phyloP scores from a whole-genome alignment of 2,888 invertebrate species.

The Mycalesis mineus region DNA sequence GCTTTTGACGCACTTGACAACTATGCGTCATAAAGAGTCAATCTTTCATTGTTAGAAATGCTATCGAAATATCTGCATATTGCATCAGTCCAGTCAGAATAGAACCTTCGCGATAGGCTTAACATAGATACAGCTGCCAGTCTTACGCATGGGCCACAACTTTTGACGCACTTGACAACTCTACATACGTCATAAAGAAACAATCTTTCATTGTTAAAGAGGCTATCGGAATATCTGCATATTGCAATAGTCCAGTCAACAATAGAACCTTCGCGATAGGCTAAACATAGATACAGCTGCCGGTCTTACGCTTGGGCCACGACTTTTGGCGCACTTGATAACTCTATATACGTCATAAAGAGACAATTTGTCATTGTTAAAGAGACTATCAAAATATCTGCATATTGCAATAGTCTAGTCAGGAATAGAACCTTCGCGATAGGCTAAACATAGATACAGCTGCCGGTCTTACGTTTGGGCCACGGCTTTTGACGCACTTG shows the following conservation, averaged over 20 bases:
- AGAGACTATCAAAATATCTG: conserved; percentile 21
- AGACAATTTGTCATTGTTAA: conserved; percentile 10
- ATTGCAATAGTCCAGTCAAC: conserved; percentile 20
- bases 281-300: conserved; percentile 27
- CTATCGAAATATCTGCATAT: conserved; percentile 26
- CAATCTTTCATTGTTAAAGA: conserved; percentile 9
- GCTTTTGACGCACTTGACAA: too few species aligned
- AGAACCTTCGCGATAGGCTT: conserved; percentile 26
- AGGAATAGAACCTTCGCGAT: conserved; percentile 26
- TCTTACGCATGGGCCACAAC: too few species aligned
- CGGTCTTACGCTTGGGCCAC: background rate
- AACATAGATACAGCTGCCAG: conserved; percentile 25
- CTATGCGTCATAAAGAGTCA: too few species aligned
- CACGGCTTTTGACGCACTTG: too few species aligned
- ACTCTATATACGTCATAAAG: too few species aligned
- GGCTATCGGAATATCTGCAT: conserved; percentile 25
- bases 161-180: too few species aligned
- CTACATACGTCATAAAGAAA: too few species aligned
- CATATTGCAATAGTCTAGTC: conserved; percentile 23
- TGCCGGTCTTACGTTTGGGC: conserved; percentile 5
- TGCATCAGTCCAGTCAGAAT: conserved; percentile 20
- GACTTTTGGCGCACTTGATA: too few species aligned
- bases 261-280: conserved; percentile 26
- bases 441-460: conserved; percentile 26
- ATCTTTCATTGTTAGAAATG: conserved; percentile 1